These are phyloP conservation scores for Steinernema feltiae DNA, from an alignment of 1,140 invertebrate genomes.

Conservation along the genomic window DNA sequence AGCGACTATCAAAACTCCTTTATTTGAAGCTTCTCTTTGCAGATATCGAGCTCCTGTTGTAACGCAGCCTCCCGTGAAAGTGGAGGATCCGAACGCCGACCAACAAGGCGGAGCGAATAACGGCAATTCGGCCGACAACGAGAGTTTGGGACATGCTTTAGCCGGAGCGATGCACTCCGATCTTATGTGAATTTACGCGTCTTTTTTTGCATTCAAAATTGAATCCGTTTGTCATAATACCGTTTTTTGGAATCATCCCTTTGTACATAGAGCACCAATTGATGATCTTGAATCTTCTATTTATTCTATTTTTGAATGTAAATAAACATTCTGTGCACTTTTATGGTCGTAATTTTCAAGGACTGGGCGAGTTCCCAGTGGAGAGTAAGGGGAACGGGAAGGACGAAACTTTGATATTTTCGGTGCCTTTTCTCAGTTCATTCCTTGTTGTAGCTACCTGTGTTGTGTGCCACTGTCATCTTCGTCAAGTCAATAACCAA, in stretches of 20 bases:
- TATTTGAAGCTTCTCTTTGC: not conserved
- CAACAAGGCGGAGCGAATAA: not conserved
- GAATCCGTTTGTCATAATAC: not conserved
- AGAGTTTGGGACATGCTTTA: not conserved
- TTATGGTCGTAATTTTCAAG: too few species aligned
- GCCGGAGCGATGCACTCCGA: constrained; percentile 10
- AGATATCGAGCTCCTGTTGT: not conserved
- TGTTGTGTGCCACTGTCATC: too few species aligned
- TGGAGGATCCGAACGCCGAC: not conserved
- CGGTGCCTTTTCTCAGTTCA: too few species aligned
- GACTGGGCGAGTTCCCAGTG: too few species aligned
- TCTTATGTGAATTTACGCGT: not conserved
- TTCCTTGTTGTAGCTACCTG: too few species aligned
- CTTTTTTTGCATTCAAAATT: not conserved
- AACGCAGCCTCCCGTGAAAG: not conserved
- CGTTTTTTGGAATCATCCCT: not conserved
- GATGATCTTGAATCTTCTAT: not conserved
- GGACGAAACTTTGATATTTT: too few species aligned
- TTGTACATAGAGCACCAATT: not conserved
- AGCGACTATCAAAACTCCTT: not conserved
- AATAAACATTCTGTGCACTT: not conserved
- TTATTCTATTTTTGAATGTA: not conserved
- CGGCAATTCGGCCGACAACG: not conserved
- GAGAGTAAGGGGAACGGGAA: too few species aligned
- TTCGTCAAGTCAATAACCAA: too few species aligned